A percentile compares a stretch with the other conserved stretches of the same genome.
These are phyloP conservation scores for Chroicocephalus ridibundus DNA, from an alignment of 2,113 vertebrate genomes.

Conservation along the genomic window DNA sequence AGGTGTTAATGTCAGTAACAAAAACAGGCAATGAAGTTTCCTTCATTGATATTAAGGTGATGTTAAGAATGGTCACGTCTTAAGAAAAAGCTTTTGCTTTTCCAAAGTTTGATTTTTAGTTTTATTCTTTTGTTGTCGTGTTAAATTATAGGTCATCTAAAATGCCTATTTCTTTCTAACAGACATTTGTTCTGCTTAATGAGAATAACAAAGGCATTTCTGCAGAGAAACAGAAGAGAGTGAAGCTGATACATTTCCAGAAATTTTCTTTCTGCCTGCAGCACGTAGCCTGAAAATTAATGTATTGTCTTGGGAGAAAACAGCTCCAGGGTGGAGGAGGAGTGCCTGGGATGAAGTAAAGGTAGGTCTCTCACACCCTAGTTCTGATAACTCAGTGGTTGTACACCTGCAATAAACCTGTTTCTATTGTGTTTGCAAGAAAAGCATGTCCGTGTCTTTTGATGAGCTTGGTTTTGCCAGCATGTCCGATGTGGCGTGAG, in stretches of 20 bases:
- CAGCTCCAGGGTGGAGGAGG: not conserved
- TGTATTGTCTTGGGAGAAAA: not conserved
- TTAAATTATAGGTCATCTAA: not conserved
- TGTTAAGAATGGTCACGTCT: not conserved
- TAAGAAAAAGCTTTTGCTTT: not conserved
- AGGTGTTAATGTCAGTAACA: not conserved
- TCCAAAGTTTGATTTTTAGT: not conserved
- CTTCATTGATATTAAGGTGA: not conserved
- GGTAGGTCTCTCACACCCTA: not conserved
- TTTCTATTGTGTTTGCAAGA: not conserved
- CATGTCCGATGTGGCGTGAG: not conserved
- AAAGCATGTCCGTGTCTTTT: not conserved
- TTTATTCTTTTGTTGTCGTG: not conserved
- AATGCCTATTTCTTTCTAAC: accelerated
- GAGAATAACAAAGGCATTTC: not conserved
- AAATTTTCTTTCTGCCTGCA: not conserved
- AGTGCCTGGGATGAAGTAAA: not conserved
- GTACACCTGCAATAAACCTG: not conserved
- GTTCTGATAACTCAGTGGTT: not conserved
- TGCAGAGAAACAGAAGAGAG: not conserved
- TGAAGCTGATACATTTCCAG: not conserved
- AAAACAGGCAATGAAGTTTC: not conserved
- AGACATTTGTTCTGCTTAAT: not conserved
- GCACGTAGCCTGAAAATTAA: not conserved
- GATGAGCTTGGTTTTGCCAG: not conserved